A percentile compares a stretch with the other conserved stretches of the same genome.
Conservation (phyloP, 92 coral and sea anemone genomes). For the Bergia sp. region DNA sequence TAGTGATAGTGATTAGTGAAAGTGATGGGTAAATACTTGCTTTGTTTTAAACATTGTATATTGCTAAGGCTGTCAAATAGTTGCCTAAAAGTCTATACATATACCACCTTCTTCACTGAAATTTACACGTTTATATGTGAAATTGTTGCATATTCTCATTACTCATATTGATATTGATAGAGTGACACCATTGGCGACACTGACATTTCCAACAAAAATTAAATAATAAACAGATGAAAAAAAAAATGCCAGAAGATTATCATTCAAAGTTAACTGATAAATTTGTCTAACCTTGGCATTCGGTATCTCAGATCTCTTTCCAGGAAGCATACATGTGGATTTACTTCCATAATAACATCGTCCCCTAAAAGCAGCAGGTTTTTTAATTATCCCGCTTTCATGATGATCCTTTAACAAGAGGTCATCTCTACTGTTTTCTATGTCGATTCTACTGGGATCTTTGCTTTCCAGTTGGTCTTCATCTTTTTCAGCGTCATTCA, state of each 20-base stretch:
- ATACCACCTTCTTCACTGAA: too few relatives aligned
- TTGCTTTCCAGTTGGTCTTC: neutral
- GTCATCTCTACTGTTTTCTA: conserved; percentile 12
- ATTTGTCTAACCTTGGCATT: neutral
- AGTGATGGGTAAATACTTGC: too few relatives aligned
- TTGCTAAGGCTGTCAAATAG: too few relatives aligned
- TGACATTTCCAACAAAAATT: neutral
- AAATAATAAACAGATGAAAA: neutral
- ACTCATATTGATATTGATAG: too few relatives aligned
- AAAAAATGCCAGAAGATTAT: neutral
- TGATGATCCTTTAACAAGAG: neutral
- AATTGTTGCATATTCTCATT: too few relatives aligned
- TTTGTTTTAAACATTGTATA: too few relatives aligned
- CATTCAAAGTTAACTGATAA: too few relatives aligned
- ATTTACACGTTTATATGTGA: too few relatives aligned
- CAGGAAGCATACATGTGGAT: neutral
- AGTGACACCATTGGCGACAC: too few relatives aligned
- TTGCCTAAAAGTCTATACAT: too few relatives aligned
- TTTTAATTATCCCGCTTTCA: neutral
- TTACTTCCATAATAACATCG: neutral
- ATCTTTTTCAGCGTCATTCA: neutral
- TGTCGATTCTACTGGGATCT: neutral
- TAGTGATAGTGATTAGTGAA: too few relatives aligned
- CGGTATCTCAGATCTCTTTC: conserved; percentile 35
- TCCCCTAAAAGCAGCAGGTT: neutral